Evolutionary conservation across 2,888 invertebrate species (phyloP).

Genomic region (Cataglyphis altisquamis): DNA sequence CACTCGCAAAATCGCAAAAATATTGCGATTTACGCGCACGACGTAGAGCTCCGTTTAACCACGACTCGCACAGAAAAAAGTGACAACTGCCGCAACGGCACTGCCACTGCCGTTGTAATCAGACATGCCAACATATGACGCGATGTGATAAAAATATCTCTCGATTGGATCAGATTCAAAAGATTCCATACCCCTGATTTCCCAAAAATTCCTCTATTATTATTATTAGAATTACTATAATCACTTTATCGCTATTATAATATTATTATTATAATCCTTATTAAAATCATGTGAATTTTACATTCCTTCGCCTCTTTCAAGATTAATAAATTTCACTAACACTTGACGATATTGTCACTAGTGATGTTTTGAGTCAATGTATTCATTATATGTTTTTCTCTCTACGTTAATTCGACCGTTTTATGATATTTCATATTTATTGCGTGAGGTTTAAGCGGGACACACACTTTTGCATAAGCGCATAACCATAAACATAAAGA

Average conservation of each 20-base stretch:
- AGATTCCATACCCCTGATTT: not conserved
- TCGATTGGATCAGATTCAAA: not conserved
- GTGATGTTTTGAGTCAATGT: not conserved
- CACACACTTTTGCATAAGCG: too few species aligned
- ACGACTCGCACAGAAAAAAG: slow-evolving; percentile 63
- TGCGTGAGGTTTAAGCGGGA: not conserved
- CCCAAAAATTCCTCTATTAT: not conserved
- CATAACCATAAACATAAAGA: too few species aligned
- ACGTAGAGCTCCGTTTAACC: slow-evolving; percentile 54
- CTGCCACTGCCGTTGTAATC: not conserved
- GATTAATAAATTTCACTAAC: too few species aligned
- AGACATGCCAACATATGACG: not conserved
- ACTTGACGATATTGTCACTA: not conserved
- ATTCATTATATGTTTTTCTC: not conserved
- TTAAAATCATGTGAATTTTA: not conserved
- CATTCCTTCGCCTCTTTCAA: not conserved
- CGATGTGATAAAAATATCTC: not conserved
- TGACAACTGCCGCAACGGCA: slow-evolving; percentile 64
- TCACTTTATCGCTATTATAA: not conserved
- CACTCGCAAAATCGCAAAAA: slow-evolving; percentile 51
- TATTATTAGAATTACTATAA: not conserved
- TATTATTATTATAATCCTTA: not conserved
- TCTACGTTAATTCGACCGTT: not conserved
- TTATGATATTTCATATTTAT: not conserved
- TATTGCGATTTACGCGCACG: slow-evolving; percentile 41